A percentile compares a stretch with the other conserved stretches of the same genome.
Conservation (phyloP, 2,113 vertebrate genomes). For the Rana temporaria region DNA sequence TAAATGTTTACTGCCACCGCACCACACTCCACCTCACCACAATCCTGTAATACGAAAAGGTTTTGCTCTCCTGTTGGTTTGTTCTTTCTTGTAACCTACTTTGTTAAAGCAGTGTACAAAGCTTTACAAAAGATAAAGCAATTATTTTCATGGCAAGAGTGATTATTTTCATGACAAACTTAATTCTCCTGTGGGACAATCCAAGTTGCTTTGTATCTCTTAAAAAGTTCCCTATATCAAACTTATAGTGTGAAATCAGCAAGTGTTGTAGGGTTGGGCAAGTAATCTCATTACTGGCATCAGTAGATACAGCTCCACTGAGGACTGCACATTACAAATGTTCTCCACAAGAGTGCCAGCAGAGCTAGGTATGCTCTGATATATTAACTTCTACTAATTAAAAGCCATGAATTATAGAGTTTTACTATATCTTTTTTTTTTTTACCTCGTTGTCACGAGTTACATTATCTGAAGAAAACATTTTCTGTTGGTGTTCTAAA, state of each 20-base stretch:
- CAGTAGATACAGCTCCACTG: conserved; percentile 26
- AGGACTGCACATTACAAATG: conserved; percentile 14
- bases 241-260: not conserved
- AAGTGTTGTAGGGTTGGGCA: conserved; percentile 24
- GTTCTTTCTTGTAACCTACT: no score
- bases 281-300: conserved; percentile 39
- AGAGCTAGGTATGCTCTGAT: conserved; percentile 27
- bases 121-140: no score
- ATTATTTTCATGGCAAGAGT: no score
- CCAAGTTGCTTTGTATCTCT: not conserved
- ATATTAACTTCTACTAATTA: conserved; percentile 19
- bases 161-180: no score
- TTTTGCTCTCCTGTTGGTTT: no score
- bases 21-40: no score
- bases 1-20: no score
- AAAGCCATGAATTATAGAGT: conserved; percentile 5
- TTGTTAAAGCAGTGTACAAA: no score
- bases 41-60: no score
- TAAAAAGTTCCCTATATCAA: conserved; percentile 8
- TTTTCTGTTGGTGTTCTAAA: not conserved
- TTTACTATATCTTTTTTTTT: not conserved
- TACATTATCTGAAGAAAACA: not conserved
- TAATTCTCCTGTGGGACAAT: not conserved
- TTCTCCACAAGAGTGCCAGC: not conserved
- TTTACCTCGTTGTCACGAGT: not conserved